phyloP scores from a whole-genome alignment of 2,113 vertebrate genomes.

The Phoenicopterus ruber region DNA sequence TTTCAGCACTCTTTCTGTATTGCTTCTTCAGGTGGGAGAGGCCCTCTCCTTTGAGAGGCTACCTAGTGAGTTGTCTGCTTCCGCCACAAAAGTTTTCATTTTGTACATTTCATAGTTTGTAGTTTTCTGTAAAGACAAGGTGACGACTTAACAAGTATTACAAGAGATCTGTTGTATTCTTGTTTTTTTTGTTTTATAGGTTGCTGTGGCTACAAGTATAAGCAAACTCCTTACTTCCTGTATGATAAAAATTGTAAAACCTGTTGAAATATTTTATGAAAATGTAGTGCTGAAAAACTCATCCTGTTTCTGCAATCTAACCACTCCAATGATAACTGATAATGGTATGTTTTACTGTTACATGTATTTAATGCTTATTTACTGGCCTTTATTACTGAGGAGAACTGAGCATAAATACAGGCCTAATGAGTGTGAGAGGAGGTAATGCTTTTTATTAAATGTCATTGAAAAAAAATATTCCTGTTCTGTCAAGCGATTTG shows the following conservation, averaged over 20 bases:
- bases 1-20: background rate
- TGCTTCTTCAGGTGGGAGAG: background rate
- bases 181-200: constrained; percentile 14
- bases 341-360: constrained; percentile 38
- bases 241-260: constrained; percentile 45
- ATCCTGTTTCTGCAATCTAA: constrained; percentile 52
- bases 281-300: background rate
- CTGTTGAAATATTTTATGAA: constrained; percentile 42
- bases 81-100: background rate
- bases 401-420: background rate
- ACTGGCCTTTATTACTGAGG: background rate
- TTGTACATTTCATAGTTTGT: background rate
- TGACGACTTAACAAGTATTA: background rate
- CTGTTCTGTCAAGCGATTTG: background rate
- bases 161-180: background rate
- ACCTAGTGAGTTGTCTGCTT: background rate
- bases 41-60: background rate
- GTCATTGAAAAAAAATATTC: background rate
- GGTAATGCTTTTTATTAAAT: background rate
- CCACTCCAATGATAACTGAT: background rate
- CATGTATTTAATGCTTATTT: background rate
- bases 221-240: constrained; percentile 34
- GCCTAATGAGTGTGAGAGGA: background rate
- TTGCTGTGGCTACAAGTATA: constrained; percentile 16
- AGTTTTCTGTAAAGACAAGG: background rate